Percentiles rank a stretch among this genome's conserved stretches.
phyloP scores from a whole-genome alignment of 2,113 vertebrate species.

The Malurus elegans region DNA sequence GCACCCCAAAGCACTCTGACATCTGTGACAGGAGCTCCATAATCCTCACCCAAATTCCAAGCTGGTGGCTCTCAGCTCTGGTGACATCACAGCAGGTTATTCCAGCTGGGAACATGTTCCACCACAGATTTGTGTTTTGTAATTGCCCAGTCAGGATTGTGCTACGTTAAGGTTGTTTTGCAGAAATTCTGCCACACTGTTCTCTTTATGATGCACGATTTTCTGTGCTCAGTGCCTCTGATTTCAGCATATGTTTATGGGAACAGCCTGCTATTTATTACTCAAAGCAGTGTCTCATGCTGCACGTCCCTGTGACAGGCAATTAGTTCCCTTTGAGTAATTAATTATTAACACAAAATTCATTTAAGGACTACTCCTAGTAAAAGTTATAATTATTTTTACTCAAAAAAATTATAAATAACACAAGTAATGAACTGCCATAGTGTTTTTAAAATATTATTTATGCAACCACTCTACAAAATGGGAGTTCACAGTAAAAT shows the following conservation, averaged over 20 bases:
- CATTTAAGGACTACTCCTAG: neutral
- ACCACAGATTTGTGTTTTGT: neutral
- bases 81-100: neutral
- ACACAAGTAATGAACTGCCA: neutral
- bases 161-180: neutral
- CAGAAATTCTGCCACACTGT: neutral
- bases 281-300: neutral
- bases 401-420: neutral
- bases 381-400: neutral
- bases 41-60: neutral
- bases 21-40: neutral
- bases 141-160: neutral
- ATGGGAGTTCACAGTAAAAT: neutral
- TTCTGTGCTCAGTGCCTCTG: neutral
- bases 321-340: slow-evolving; percentile 35
- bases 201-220: slow-evolving; percentile 8
- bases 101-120: neutral
- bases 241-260: slow-evolving; percentile 27
- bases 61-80: neutral
- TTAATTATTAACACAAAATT: slow-evolving; percentile 52
- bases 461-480: neutral
- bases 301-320: neutral
- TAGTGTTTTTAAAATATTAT: neutral
- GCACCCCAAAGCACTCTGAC: neutral
- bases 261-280: neutral